Conservation (phyloP, 2,888 invertebrate species). For the Nasonia oneida region DNA sequence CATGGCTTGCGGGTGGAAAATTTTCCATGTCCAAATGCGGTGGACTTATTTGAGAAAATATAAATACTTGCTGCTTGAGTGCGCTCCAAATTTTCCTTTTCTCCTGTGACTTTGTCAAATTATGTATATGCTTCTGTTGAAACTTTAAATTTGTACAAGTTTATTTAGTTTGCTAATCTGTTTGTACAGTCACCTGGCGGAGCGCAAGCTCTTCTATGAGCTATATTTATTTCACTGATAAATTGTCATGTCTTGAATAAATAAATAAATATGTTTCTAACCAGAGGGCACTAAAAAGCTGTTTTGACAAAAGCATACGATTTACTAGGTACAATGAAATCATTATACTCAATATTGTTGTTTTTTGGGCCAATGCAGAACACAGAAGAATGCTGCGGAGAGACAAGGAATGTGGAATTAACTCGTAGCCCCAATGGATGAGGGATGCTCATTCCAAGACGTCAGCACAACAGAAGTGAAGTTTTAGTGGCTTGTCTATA, state of each 20-base stretch:
- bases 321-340: too few relatives aligned
- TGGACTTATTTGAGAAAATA: not conserved
- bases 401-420: not conserved
- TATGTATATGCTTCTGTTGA: not conserved
- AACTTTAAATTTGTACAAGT: not conserved
- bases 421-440: slow-evolving; percentile 53
- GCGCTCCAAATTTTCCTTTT: not conserved
- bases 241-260: not conserved
- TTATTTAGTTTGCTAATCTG: not conserved
- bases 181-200: not conserved
- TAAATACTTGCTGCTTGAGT: not conserved
- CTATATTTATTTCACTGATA: not conserved
- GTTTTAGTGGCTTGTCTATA: slow-evolving; percentile 46
- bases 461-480: slow-evolving; percentile 32
- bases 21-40: not conserved
- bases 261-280: not conserved
- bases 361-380: not conserved
- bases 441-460: slow-evolving; percentile 29
- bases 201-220: not conserved
- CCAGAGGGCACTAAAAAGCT: not conserved
- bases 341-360: not conserved
- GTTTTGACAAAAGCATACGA: not conserved
- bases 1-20: not conserved
- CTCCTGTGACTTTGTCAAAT: not conserved
- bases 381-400: slow-evolving; percentile 1